These are phyloP conservation scores for Ascidia mentula DNA, from an alignment of 23 tunicate genomes.

Conservation along the genomic window DNA sequence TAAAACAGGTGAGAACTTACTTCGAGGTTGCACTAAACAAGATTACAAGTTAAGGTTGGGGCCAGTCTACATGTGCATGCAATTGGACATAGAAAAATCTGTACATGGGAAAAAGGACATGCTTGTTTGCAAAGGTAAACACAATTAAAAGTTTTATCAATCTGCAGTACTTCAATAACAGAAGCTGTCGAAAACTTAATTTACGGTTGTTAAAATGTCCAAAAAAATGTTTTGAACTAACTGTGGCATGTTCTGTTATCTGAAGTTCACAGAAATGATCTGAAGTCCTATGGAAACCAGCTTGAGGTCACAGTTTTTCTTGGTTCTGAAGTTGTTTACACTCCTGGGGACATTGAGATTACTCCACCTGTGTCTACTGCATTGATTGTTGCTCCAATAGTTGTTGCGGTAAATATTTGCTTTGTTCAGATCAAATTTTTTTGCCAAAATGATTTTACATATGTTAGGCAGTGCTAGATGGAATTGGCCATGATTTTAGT, in stretches of 20 bases:
- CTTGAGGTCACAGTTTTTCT: constrained; percentile 28
- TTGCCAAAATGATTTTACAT: too few relatives aligned
- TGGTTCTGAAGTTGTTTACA: constrained; percentile 15
- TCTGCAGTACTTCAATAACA: too few relatives aligned
- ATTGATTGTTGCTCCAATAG: constrained; percentile 11
- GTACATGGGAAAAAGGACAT: background rate
- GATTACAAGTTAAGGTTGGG: constrained; percentile 7
- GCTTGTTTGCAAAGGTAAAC: background rate
- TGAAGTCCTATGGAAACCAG: background rate
- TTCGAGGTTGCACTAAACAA: constrained; percentile 11
- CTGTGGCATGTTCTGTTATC: too few relatives aligned
- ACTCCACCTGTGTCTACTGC: constrained; percentile 12
- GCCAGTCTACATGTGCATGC: background rate
- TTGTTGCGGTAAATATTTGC: background rate
- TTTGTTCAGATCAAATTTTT: background rate
- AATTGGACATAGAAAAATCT: background rate
- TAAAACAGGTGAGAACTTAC: constrained; percentile 19
- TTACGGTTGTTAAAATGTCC: background rate
- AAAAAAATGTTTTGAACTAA: background rate
- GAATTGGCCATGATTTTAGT: too few relatives aligned
- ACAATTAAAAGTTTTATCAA: too few relatives aligned
- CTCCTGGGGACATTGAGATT: constrained; percentile 23
- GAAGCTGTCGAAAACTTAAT: too few relatives aligned
- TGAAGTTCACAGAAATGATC: constrained; percentile 3
- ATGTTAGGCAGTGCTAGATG: too few relatives aligned